Evolutionary conservation across 35 echinoderm and acorn worm genomes (phyloP).

Genomic region (Ophioderma brevispina): DNA sequence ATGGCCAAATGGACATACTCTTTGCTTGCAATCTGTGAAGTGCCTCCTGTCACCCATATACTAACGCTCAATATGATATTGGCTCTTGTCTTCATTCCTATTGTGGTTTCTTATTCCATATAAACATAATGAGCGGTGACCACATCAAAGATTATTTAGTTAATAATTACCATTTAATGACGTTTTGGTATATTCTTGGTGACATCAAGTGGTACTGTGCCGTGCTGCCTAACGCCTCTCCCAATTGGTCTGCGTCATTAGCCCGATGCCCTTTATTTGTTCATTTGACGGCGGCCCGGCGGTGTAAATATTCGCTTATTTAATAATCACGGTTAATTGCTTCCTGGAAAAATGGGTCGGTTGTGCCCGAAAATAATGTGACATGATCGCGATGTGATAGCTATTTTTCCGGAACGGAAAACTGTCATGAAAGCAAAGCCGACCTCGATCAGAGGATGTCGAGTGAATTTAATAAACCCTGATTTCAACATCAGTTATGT

Average conservation of each 20-base stretch:
- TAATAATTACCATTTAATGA: neutral
- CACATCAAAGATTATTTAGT: neutral
- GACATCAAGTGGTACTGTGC: neutral
- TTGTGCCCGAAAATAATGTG: neutral
- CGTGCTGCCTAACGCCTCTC: neutral
- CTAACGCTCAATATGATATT: no score
- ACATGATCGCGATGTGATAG: constrained; percentile 4
- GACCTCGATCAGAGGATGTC: neutral
- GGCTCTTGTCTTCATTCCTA: no score
- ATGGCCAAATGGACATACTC: no score
- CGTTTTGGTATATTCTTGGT: no score
- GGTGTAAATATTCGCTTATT: neutral
- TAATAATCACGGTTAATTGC: constrained; percentile 1
- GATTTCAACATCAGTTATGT: neutral
- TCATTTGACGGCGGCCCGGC: neutral
- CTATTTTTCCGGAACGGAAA: neutral
- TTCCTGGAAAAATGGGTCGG: neutral
- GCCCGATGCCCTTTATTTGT: no score
- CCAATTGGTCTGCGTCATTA: neutral
- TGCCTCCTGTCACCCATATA: no score
- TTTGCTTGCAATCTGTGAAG: no score
- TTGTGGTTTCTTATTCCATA: no score
- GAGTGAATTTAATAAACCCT: neutral
- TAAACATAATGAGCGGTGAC: neutral
- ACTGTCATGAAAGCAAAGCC: neutral